Base-by-base conservation (phyloP, 2,113 vertebrate species). In the Sebastes schlegelii region DNA sequence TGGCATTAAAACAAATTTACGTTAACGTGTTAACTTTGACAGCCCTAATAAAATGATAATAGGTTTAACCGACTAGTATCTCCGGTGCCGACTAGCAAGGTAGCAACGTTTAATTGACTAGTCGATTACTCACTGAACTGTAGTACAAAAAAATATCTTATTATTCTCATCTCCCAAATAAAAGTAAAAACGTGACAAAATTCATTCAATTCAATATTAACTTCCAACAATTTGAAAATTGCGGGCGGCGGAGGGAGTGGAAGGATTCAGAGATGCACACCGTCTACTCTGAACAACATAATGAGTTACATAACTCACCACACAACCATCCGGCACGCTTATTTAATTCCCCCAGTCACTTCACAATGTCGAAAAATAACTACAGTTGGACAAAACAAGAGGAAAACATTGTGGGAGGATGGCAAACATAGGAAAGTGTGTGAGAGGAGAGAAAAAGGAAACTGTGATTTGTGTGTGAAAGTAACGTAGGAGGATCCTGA, bases 321-420 rank as follows among this genome's bases (percentile, higher is more conserved):
- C 34, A 55, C 43, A 48, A 60, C 43, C 62, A 79, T 64, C 48
- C 42, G 51, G 48, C 52, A 21, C 8, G 19, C 63, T 71, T 43
- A 14, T 67, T 73, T 46, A 49, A 72, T 60, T 70, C 58, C 58
- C 54, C 48, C 10, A 70, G 58, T 66, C 64, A 54, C 61, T 65
- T 74, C 73, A 67, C 63, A 84, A 61, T 58, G 79, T 60, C 80
- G 14, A 74, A 83, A 85, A 88, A 65, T 55, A 91, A 79, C 76
- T 63, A 72, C 40, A 68, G 58, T 71, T 63, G 69, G 58, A 84
- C 72, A 65, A 71, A 77, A 80, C 51, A 77, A 54, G 58, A 71
- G 46, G 34, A 81, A 72, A 83, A 75, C 68, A 84, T 10, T 48
- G 87, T 83, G 85, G 85, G 77, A 74, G 78, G 72, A 77, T 6